These are phyloP conservation scores for Andrena fulva DNA, from an alignment of 2,888 invertebrate genomes.

Conservation along the genomic window DNA sequence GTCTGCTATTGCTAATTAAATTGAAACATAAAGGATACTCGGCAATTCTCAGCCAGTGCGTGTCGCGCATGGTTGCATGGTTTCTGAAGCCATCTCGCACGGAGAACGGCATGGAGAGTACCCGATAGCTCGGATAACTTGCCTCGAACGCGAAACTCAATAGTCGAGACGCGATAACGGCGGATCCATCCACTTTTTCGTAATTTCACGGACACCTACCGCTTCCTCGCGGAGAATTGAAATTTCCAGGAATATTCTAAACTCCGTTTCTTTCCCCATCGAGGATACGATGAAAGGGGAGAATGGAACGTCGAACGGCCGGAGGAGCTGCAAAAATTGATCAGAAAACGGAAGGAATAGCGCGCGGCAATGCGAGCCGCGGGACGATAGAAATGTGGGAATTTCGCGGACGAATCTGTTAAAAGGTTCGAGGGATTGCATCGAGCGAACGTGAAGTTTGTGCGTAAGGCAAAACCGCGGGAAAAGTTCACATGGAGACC, in stretches of 20 bases:
- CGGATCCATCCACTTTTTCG: conserved; percentile 16
- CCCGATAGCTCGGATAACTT: neutral
- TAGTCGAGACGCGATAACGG: conserved; percentile 18
- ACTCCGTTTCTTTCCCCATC: conserved; percentile 4
- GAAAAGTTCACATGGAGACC: conserved; percentile 4
- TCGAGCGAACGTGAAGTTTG: neutral
- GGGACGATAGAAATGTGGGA: neutral
- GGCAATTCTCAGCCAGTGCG: neutral
- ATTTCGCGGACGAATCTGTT: neutral
- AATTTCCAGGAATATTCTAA: conserved; percentile 47
- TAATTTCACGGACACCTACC: conserved; percentile 16
- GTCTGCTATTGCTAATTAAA: neutral
- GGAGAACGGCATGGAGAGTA: neutral
- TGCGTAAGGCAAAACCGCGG: neutral
- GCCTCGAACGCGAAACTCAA: neutral
- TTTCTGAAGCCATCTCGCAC: neutral
- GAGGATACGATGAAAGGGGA: neutral
- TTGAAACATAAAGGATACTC: neutral
- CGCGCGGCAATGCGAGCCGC: neutral
- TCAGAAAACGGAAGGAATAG: conserved; percentile 11
- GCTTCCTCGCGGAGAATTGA: conserved; percentile 40
- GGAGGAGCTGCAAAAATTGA: neutral
- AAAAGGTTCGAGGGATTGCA: neutral
- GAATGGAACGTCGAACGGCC: neutral
- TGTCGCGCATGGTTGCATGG: no score